Evolutionary conservation across 2,113 vertebrate species (phyloP).

Genomic region (Apodemus sylvaticus): DNA sequence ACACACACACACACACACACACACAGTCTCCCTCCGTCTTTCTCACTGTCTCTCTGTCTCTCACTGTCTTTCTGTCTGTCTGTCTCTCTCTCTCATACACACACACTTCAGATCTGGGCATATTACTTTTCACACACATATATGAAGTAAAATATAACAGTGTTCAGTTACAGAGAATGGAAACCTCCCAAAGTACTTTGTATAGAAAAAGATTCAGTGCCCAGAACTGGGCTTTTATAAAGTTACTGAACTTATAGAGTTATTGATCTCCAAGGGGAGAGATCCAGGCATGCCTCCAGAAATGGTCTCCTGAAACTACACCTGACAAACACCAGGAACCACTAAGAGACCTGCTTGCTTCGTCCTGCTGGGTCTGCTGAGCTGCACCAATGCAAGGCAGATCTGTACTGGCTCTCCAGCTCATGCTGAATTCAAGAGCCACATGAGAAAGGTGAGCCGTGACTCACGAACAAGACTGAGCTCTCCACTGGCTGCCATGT

Average conservation of each 20-base stretch:
- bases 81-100: no score
- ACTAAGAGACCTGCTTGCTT: not conserved
- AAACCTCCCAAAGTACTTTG: not conserved
- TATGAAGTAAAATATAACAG: conserved; percentile 11
- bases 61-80: no score
- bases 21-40: no score
- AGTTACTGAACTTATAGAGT: not conserved
- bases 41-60: no score
- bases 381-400: not conserved
- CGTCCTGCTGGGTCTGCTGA: not conserved
- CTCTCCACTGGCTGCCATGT: not conserved
- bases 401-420: not conserved
- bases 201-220: not conserved
- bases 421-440: not conserved
- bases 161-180: not conserved
- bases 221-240: not conserved
- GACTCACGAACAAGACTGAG: not conserved
- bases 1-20: no score
- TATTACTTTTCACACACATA: not conserved
- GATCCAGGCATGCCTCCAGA: not conserved
- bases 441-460: not conserved
- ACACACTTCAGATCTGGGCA: not conserved
- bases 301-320: not conserved
- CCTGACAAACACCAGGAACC: not conserved
- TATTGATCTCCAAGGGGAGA: not conserved